These are phyloP conservation scores for Pycnonotus jocosus DNA, from an alignment of 2,113 vertebrate genomes.

Conservation along the genomic window DNA sequence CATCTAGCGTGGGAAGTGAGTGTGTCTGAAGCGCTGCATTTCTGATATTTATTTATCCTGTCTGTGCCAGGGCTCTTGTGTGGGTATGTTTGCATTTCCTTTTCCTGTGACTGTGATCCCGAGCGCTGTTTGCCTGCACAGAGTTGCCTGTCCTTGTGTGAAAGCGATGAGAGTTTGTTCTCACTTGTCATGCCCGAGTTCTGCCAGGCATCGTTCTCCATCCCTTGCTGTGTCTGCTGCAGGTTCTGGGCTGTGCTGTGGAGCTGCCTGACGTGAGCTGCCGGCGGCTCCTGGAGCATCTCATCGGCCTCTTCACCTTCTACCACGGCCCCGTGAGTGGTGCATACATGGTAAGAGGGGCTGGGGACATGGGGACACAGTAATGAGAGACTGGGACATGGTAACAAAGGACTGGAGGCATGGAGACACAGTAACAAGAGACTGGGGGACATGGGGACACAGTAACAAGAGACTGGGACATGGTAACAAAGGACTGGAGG, in stretches of 20 bases:
- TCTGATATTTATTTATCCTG: background rate
- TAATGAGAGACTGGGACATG: accelerated
- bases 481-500: too few relatives aligned
- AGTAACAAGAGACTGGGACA: accelerated
- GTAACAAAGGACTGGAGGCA: background rate
- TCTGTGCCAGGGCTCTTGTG: background rate
- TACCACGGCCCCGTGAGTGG: constrained; percentile 79
- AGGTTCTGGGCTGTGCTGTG: constrained; percentile 85
- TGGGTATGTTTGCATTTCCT: background rate
- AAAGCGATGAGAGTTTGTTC: background rate
- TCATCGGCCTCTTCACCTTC: constrained; percentile 87
- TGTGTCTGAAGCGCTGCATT: background rate
- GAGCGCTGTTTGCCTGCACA: background rate
- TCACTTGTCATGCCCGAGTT: background rate
- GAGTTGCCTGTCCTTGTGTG: background rate
- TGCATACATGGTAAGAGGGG: constrained; percentile 75
- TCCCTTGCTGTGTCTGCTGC: background rate
- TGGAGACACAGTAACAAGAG: accelerated
- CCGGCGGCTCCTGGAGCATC: constrained; percentile 79
- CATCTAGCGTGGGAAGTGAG: background rate
- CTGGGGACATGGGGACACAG: background rate
- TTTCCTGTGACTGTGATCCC: background rate
- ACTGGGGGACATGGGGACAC: too few relatives aligned
- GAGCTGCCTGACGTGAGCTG: constrained; percentile 87
- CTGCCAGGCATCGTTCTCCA: background rate